Evolutionary conservation across 2,888 invertebrate genomes (phyloP), one percentile per base, ranked within the genome.

Genomic region (Charanyca ferruginea): DNA sequence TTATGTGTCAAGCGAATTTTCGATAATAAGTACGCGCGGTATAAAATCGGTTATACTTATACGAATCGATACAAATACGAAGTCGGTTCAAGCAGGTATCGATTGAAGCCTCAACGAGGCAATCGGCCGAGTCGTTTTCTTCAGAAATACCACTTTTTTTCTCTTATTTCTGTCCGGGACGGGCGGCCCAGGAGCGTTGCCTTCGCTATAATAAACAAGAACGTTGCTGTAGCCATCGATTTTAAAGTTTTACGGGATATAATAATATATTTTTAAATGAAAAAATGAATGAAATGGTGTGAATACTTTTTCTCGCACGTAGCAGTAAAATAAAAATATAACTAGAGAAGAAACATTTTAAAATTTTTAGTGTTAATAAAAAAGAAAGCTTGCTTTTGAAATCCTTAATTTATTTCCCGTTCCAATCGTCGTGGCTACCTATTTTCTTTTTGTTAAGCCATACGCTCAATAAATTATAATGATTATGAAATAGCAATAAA

Each of bases 141-240:
- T 88, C 88, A 85, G 91, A 91, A 92, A 90, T 89, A 85, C 90
- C 87, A 85, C 85, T 89, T 91, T 93, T 93, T 91, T 85, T 84
- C 85, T 89, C 85, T 93, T 92, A 90, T 91, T 94, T 92, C 88
- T 88, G 86, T 88, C 86, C 85, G 80, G 74, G 80, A 77, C 85
- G 74, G 80, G 77, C 85, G 87, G 83, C 89, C 88, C 91, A 92
- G 91, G 94, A 91, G 93, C 94, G 90, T 89, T 93, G 94, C 91
- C 93, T 92, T 83, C 85, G 82, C 83, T 87, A 87, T 89, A 88
- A 89, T 90, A 90, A 92, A 90, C 89, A 90, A 88, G 89, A 86
- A 85, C 77, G 66, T 49, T 77, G 81, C 64, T 83, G 85, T 88
- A 81, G 59, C 92, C 89, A 89, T 83, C 57, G 54, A 66, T 83